Percentiles rank a stretch among this genome's conserved stretches.
Evolutionary conservation across 2,113 vertebrate genomes (phyloP).

Genomic region (Nyctibius bracteatus): DNA sequence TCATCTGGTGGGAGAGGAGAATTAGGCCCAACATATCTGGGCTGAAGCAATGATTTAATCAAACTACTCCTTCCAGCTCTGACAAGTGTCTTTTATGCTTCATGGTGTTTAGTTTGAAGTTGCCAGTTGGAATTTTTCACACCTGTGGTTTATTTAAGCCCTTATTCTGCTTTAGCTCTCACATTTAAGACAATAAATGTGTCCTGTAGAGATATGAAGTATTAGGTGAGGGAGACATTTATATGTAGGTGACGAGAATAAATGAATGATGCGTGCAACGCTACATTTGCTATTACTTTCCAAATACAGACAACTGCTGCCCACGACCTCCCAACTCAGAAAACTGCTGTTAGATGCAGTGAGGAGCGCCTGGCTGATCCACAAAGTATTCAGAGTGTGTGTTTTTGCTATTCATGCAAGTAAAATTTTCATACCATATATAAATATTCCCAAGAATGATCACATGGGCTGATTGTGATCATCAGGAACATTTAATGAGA

Average conservation of each 20-base stretch:
- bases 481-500: not conserved
- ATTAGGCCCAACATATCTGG: constrained; percentile 40
- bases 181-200: constrained; percentile 26
- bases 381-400: not conserved
- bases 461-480: not conserved
- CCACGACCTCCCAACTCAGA: not conserved
- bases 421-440: not conserved
- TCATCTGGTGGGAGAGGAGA: constrained; percentile 51
- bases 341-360: not conserved
- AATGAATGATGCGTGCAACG: not conserved
- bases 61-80: constrained; percentile 42
- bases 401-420: not conserved
- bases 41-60: constrained; percentile 48
- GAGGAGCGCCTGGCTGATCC: not conserved
- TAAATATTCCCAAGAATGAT: not conserved
- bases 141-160: constrained; percentile 50
- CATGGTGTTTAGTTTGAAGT: constrained; percentile 14
- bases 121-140: constrained; percentile 45
- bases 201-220: constrained; percentile 7
- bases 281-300: constrained; percentile 3
- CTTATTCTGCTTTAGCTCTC: not conserved
- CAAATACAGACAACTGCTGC: not conserved
- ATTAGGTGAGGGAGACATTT: constrained; percentile 38
- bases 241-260: not conserved
- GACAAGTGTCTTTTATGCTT: constrained; percentile 31